A percentile compares a stretch with the other conserved stretches of the same genome.
phyloP scores from a whole-genome alignment of 2,113 vertebrate genomes.

The Irena cyanogastra region DNA sequence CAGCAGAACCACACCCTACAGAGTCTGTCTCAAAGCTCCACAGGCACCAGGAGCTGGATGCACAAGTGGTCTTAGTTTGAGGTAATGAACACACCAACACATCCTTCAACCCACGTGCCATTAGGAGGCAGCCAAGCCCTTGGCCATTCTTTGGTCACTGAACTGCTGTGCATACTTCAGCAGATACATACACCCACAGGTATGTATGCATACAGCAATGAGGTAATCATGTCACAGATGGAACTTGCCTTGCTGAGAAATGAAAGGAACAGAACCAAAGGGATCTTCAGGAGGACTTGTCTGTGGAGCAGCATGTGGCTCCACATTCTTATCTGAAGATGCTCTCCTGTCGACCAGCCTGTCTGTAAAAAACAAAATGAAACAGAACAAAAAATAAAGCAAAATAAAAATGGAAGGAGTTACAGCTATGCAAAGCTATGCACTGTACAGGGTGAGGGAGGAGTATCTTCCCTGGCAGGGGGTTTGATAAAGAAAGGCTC shows the following conservation, averaged over 20 bases:
- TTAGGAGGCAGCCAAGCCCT: neutral
- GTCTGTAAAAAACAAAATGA: slow-evolving; percentile 80
- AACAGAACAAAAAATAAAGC: slow-evolving; percentile 75
- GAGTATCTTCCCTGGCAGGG: neutral
- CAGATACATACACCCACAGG: neutral
- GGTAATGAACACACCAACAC: neutral
- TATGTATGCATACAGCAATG: neutral
- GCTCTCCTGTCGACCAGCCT: slow-evolving; percentile 80
- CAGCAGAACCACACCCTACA: neutral
- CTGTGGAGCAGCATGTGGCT: slow-evolving; percentile 67
- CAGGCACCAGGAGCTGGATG: neutral
- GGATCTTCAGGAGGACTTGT: slow-evolving; percentile 85
- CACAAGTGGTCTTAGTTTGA: neutral
- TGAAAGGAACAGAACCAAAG: slow-evolving; percentile 92
- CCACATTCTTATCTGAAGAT: slow-evolving; percentile 76
- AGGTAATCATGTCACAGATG: slow-evolving; percentile 36
- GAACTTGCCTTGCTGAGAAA: slow-evolving; percentile 97
- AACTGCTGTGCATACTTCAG: neutral
- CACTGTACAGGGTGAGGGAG: neutral
- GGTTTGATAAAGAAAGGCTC: neutral
- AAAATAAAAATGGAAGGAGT: slow-evolving; percentile 64
- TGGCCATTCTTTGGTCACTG: neutral
- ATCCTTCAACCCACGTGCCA: neutral
- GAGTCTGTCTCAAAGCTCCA: neutral
- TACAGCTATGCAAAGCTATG: neutral